Evolutionary conservation across 2,888 invertebrate species (phyloP), one percentile per base, ranked within the genome.

Genomic region (Byasa hedistus): DNA sequence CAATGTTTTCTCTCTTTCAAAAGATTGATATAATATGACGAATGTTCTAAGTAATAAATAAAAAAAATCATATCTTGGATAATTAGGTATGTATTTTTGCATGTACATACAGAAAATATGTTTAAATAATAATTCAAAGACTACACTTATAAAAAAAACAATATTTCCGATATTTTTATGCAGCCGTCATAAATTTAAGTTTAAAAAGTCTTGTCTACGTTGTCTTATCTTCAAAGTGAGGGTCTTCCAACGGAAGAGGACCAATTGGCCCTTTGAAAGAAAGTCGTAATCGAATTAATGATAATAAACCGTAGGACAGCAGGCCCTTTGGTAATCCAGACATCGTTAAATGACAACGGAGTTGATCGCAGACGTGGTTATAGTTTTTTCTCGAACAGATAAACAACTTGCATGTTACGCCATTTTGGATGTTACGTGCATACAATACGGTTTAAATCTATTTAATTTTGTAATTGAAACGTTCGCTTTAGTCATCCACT

Each of bases 251-350:
- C 82, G 84, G 84, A 84, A 78, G 79, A 70, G 69, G 71, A 77
- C 76, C 80, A 83, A 83, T 84, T 84, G 83, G 74, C 78, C 82
- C 75, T 82, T 84, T 82, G 72, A 79, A 76, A 74, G 76, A 72
- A 74, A 72, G 74, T 73, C 72, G 72, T 83, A 76, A 82, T 79
- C 76, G 79, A 79, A 83, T 82, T 81, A 81, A 81, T 75, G 72
- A 78, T 69, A 75, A 74, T 71, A 74, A 71, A 57, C 36, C 56
- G 55, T 22, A 56, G 60, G 23, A 36, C 56, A 64, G 67, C 56
- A 64, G 67, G 64, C 64, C 67, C 67, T 59, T 64, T 60, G 24
- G 56, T 60, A 60, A 67, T 60, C 54, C 60, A 61, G 56, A 52
- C 63, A 44, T 59, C 48, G 66, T 67, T 60, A 60, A 60, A 60